Evolutionary conservation across 1,140 invertebrate species (phyloP), one percentile per base, ranked within the genome.

Genomic region (Babylonia areolata): DNA sequence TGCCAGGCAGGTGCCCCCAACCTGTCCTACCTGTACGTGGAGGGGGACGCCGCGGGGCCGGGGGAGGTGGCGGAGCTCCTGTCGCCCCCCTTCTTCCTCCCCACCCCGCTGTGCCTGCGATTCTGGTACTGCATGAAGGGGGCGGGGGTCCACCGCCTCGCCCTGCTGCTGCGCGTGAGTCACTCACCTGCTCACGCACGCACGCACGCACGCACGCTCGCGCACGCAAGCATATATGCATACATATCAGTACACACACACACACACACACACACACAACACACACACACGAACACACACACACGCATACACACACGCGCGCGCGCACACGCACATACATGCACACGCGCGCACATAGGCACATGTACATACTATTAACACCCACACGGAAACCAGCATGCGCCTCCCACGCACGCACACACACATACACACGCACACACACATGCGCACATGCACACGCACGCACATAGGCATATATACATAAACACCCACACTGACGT

Each of bases 111-210:
- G 23, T 77, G 73, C 12, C 73, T 77, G 73, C 37, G 33, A 20
- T 77, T 77, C 73, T 77, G 73, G 58, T 69, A 69, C 58, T 28
- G 6, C 58, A 69, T 69, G 58, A 69, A 69, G 58, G 58, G 58
- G 6, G 17, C 58, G 58, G 58, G 58, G 23, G 6, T 69, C n/a
- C 6, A 31, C 6, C 23, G 6, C 9, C 73, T 77, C 31, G 33
- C n/a, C 12, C 31, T 39, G 9, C 37, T 35, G 23, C 33, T 77
- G 15, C 73, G 15, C 17, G 73, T 77, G 73, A 37, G 73, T 77
- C n/a, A 9, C 9, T n/a, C 28, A n/a, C n/a, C n/a, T n/a, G 23
- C 5, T 35, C 23, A 5, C 12, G 23, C 73, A 31, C 9, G 12
- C 33, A n/a, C 73, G 15, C 33, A 3, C 33, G 11, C 73, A 35